Percentiles rank a stretch among this genome's conserved stretches.
phyloP scores from a whole-genome alignment of 2,113 vertebrate genomes.

The Takifugu flavidus region DNA sequence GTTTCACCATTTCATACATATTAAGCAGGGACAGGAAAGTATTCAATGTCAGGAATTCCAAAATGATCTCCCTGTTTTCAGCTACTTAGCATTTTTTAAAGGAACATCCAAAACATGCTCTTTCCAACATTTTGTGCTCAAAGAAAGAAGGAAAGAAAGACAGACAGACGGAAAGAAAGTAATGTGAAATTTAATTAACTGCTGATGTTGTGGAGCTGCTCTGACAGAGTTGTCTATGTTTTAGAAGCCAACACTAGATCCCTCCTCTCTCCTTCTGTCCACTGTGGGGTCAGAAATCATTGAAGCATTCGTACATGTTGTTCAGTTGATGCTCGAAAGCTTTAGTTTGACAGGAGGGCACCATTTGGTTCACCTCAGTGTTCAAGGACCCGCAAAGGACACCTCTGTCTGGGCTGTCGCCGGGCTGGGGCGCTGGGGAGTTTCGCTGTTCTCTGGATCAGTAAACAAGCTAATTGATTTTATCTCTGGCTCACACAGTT shows the following conservation, averaged over 20 bases:
- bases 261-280: constrained; percentile 54
- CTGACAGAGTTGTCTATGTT: background rate
- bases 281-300: constrained; percentile 66
- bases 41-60: too few species aligned
- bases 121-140: too few species aligned
- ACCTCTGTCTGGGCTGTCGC: constrained; percentile 63
- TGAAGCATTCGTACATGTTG: constrained; percentile 60
- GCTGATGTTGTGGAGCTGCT: background rate
- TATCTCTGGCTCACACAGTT: constrained; percentile 78
- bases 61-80: too few species aligned
- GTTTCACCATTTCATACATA: too few species aligned
- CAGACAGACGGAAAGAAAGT: too few species aligned
- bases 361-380: constrained; percentile 73
- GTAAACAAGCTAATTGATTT: constrained; percentile 98
- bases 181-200: too few species aligned
- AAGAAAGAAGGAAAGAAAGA: too few species aligned
- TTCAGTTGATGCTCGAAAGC: constrained; percentile 63
- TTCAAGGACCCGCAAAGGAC: constrained; percentile 56
- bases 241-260: background rate
- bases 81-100: too few species aligned
- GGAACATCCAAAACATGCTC: too few species aligned
- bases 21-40: too few species aligned
- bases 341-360: constrained; percentile 71
- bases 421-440: constrained; percentile 50
- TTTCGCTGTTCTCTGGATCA: constrained; percentile 86